phyloP scores from a whole-genome alignment of 2,113 vertebrate genomes.

The Heterochromis multidens region DNA sequence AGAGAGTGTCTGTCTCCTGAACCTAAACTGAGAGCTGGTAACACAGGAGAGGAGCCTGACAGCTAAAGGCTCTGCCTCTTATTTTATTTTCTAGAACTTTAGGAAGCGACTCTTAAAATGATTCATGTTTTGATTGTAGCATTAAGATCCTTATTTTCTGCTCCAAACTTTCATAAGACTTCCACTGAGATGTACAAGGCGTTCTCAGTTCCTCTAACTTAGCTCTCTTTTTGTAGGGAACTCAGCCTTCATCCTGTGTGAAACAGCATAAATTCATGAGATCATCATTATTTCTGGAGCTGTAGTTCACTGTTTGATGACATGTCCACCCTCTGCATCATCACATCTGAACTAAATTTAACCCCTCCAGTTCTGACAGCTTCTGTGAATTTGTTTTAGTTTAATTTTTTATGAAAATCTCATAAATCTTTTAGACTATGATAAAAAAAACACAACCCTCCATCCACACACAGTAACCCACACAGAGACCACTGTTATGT shows the following conservation, averaged over 20 bases:
- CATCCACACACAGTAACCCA: not conserved
- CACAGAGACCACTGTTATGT: not conserved
- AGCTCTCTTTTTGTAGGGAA: not conserved
- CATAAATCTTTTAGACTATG: not conserved
- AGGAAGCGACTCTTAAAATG: not conserved
- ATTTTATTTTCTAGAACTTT: not conserved
- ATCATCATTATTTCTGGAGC: conserved; percentile 43
- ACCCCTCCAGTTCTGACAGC: not conserved
- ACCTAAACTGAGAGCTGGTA: not conserved
- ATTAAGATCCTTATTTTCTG: not conserved
- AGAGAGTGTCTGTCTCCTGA: not conserved
- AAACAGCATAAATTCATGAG: not conserved
- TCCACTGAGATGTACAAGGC: not conserved
- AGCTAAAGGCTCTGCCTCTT: not conserved
- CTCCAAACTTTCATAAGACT: not conserved
- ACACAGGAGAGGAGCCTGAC: not conserved
- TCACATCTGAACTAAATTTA: not conserved
- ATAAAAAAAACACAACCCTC: not conserved
- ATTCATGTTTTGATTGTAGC: not conserved
- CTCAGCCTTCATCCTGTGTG: not conserved
- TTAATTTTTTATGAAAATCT: not conserved
- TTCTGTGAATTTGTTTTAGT: not conserved
- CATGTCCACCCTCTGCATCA: conserved; percentile 18
- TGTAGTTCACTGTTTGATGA: conserved; percentile 29
- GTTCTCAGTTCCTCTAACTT: conserved; percentile 21